Conservation (phyloP, 64 coral and sea anemone species). For the Dendronephthya gigantea region DNA sequence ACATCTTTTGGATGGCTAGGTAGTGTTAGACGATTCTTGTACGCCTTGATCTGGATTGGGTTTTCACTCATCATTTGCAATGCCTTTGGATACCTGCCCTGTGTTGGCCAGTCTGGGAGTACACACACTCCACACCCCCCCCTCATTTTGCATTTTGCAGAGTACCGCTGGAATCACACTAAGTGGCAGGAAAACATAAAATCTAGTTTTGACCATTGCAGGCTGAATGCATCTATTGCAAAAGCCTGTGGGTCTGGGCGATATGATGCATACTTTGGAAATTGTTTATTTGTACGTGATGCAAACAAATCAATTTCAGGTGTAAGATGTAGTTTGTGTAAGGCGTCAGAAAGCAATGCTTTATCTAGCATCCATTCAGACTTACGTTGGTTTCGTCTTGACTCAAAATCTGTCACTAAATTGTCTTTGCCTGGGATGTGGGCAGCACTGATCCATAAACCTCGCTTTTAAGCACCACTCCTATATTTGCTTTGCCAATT, state of each 20-base stretch:
- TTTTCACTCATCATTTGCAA: not conserved
- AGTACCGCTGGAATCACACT: not conserved
- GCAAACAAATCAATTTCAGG: conserved; percentile 40
- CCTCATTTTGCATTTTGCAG: not conserved
- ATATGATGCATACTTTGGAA: not conserved
- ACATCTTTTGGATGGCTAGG: not conserved
- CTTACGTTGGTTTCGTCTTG: conserved; percentile 22
- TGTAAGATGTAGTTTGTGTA: not conserved
- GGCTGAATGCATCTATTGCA: not conserved
- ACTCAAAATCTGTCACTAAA: not conserved
- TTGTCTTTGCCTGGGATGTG: too few relatives aligned
- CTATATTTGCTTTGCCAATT: too few relatives aligned
- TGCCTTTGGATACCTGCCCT: not conserved
- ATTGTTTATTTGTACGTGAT: not conserved
- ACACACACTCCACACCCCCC: not conserved
- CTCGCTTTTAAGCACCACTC: too few relatives aligned
- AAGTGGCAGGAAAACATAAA: not conserved
- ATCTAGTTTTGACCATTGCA: not conserved
- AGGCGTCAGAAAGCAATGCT: conserved; percentile 14
- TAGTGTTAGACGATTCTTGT: not conserved
- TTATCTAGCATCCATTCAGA: conserved; percentile 35
- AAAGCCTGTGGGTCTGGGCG: not conserved
- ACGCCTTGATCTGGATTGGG: not conserved
- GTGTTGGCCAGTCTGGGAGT: not conserved
- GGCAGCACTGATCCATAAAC: too few relatives aligned